A percentile compares a stretch with the other conserved stretches of the same genome.
Conservation (phyloP, 2,797 vertebrate genomes). For the Falco peregrinus region DNA sequence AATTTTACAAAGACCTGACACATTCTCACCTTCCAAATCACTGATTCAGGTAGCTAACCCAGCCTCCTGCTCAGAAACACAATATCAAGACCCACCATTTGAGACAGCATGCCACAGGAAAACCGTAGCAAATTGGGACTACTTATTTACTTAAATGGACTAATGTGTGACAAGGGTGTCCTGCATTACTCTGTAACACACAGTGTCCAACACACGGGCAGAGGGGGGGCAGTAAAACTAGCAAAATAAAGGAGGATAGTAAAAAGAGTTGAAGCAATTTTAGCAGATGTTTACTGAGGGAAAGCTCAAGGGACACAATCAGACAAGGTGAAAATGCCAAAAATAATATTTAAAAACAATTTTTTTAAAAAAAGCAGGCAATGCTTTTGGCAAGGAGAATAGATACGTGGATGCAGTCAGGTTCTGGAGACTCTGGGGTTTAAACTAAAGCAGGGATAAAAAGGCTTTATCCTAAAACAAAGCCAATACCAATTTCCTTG, state of each 20-base stretch:
- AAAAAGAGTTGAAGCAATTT: background rate
- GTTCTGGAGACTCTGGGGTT: background rate
- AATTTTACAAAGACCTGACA: background rate
- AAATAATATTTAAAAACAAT: background rate
- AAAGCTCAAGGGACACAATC: background rate
- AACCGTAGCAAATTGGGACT: conserved; percentile 1
- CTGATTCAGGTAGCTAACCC: background rate
- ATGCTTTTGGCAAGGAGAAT: background rate
- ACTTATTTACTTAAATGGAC: background rate
- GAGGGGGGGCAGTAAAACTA: background rate
- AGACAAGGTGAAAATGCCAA: background rate
- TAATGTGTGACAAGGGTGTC: background rate
- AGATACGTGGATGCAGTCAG: background rate
- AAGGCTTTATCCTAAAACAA: background rate
- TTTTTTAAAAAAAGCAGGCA: background rate
- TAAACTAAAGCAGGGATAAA: background rate
- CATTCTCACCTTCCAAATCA: background rate
- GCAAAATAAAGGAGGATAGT: background rate
- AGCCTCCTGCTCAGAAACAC: background rate
- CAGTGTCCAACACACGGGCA: background rate
- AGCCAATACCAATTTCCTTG: background rate
- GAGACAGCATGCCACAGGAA: background rate
- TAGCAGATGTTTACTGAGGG: background rate
- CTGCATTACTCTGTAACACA: background rate
- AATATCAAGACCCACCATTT: accelerated